Evolutionary conservation across 2,113 vertebrate genomes (phyloP), one percentile per base, ranked within the genome.

Genomic region (Pelvicachromis taeniatus): DNA sequence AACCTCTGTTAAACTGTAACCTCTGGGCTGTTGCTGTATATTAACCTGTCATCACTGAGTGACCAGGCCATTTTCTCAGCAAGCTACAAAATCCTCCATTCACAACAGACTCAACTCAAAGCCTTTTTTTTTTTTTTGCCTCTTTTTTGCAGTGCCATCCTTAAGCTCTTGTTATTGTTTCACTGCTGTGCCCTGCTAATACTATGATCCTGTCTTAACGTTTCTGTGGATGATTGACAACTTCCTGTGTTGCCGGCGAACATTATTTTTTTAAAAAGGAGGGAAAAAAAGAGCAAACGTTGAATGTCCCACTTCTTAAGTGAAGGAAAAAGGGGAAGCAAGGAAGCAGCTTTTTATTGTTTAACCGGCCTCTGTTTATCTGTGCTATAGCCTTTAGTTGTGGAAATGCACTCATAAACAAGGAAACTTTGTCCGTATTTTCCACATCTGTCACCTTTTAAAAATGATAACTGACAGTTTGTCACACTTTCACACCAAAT

Each of bases 401-500:
- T 58, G 68, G 63, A 19, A 77, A 50, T 70, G 68, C 12, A 23
- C 38, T 58, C 33, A 78, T 11, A 29, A 26, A 48, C 19, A n/a
- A 83, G 45, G 63, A 73, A 80, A 42, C 14, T 4, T 73, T 54
- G 63, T 87, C 77, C 38, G 63, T 78, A 82, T 54, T 85, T 88
- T 89, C 68, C 68, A 68, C 29, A 4, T 83, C 80, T 16, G 56
- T 82, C 58, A 87, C 54, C 4, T 68, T 35, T 77, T 56, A 26
- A 70, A 86, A 83, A 17, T 86, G 58, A 40, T 87, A 88, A 89
- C 87, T 82, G 84, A 92, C 89, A 52, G 82, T 80, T 53, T 85
- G 87, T 85, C 83, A 80, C 85, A 88, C 81, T 84, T 90, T 87
- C 90, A 90, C 93, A 90, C 88, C 90, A 90, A 94, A 91, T 87